Conservation (phyloP, 2,113 vertebrate genomes). For the Carassius auratus region DNA sequence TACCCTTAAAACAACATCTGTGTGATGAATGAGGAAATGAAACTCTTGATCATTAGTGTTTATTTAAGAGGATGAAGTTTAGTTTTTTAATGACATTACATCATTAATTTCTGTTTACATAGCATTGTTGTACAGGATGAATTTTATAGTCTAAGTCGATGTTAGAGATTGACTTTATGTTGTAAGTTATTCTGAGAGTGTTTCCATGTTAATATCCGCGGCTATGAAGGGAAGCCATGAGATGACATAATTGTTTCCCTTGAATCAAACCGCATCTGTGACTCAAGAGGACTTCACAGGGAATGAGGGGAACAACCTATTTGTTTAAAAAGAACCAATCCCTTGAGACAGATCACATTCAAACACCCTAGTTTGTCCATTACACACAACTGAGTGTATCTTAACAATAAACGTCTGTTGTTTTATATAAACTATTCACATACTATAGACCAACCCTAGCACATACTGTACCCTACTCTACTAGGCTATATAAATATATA, state of each 20-base stretch:
- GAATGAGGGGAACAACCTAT: slow-evolving; percentile 16
- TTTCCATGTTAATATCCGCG: slow-evolving; percentile 3
- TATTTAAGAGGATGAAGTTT: not conserved
- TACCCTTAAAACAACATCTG: not conserved
- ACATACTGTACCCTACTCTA: too few relatives aligned
- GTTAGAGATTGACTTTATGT: not conserved
- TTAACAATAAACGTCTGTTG: not conserved
- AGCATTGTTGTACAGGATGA: not conserved
- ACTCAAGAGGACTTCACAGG: slow-evolving; percentile 14
- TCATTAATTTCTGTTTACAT: not conserved
- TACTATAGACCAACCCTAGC: too few relatives aligned
- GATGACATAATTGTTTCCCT: not conserved
- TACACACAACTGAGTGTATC: not conserved
- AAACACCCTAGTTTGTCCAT: slow-evolving; percentile 3
- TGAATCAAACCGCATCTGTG: slow-evolving; percentile 27
- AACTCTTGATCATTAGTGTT: slow-evolving; percentile 22
- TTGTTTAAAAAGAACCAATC: slow-evolving; percentile 17
- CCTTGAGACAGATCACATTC: slow-evolving; percentile 30
- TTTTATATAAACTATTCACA: not conserved
- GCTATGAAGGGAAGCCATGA: not conserved
- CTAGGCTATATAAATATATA: too few relatives aligned
- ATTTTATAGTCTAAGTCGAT: not conserved
- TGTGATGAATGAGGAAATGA: slow-evolving; percentile 43
- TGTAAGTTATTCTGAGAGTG: not conserved
- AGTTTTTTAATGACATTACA: not conserved